phyloP scores from a whole-genome alignment of 2,888 invertebrate genomes.

The Sturmia bella region DNA sequence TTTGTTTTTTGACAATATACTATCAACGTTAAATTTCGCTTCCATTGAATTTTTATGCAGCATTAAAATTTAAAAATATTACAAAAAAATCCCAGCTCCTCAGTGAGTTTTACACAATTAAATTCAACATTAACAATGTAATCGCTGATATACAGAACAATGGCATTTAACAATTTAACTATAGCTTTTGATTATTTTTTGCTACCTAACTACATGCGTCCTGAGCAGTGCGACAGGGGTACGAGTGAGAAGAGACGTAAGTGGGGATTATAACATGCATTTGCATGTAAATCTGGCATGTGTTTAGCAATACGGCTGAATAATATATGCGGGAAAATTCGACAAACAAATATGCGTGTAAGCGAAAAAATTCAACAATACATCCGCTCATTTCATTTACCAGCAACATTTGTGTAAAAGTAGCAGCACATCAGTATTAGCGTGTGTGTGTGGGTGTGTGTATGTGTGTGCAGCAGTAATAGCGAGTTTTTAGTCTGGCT shows the following conservation, averaged over 20 bases:
- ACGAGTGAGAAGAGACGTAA: not conserved
- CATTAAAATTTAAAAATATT: no score
- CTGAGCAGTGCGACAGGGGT: not conserved
- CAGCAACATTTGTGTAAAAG: not conserved
- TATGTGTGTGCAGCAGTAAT: no score
- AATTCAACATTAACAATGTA: slow-evolving; percentile 51
- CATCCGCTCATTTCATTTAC: not conserved
- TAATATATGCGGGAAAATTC: slow-evolving; percentile 19
- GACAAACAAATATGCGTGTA: not conserved
- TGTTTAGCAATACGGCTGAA: slow-evolving; percentile 35
- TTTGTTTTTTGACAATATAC: no score
- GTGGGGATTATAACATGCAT: slow-evolving; percentile 51
- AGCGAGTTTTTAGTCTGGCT: slow-evolving; percentile 54
- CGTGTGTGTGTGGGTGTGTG: not conserved
- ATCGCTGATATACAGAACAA: slow-evolving; percentile 61
- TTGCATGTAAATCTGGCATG: slow-evolving; percentile 58
- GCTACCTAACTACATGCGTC: not conserved
- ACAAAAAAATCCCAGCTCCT: slow-evolving; percentile 24
- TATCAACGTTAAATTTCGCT: no score
- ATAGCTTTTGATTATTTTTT: slow-evolving; percentile 68
- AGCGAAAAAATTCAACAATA: not conserved
- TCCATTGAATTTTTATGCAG: no score
- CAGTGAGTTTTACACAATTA: slow-evolving; percentile 11
- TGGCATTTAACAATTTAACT: slow-evolving; percentile 69
- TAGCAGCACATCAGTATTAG: not conserved